Percentiles rank a stretch among this genome's conserved stretches.
phyloP scores from a whole-genome alignment of 1,140 invertebrate species.

The Pogonus chalceus region DNA sequence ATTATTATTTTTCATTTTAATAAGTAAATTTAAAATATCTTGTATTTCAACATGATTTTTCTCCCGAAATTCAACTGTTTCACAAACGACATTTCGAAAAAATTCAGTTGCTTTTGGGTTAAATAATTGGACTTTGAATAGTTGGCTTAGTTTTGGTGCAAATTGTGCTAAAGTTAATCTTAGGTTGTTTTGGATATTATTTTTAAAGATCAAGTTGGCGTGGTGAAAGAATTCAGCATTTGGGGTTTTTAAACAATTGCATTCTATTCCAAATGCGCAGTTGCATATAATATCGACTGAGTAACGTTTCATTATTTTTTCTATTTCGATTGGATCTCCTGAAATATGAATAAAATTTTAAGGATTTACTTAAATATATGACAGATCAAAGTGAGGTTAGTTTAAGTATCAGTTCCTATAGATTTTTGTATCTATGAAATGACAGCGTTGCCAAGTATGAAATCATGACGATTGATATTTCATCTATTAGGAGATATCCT shows the following conservation, averaged over 20 bases:
- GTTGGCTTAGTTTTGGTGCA: background rate
- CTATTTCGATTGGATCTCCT: no score
- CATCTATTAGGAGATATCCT: no score
- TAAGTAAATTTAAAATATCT: slow-evolving; percentile 40
- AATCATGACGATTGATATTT: no score
- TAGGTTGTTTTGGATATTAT: slow-evolving; percentile 1
- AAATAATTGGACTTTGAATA: slow-evolving; percentile 9
- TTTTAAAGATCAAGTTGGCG: slow-evolving; percentile 10
- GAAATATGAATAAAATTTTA: no score
- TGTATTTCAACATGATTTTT: slow-evolving; percentile 29
- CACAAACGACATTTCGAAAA: slow-evolving; percentile 32
- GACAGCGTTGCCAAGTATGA: no score
- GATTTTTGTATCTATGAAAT: no score
- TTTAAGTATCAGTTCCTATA: no score
- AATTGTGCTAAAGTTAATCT: background rate
- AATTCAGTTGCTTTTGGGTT: slow-evolving; percentile 29
- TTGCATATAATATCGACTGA: no score
- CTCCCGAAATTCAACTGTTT: slow-evolving; percentile 35
- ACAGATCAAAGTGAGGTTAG: no score
- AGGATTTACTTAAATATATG: no score
- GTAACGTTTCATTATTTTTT: no score
- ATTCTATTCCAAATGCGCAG: slow-evolving; percentile 38
- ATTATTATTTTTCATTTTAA: slow-evolving; percentile 26
- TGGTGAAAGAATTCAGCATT: slow-evolving; percentile 31
- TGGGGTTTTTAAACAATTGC: slow-evolving; percentile 32